Percentiles rank a stretch among this genome's conserved stretches.
Evolutionary conservation across 2,797 vertebrate species (phyloP).

Genomic region (Muraenolepis orangiensis): DNA sequence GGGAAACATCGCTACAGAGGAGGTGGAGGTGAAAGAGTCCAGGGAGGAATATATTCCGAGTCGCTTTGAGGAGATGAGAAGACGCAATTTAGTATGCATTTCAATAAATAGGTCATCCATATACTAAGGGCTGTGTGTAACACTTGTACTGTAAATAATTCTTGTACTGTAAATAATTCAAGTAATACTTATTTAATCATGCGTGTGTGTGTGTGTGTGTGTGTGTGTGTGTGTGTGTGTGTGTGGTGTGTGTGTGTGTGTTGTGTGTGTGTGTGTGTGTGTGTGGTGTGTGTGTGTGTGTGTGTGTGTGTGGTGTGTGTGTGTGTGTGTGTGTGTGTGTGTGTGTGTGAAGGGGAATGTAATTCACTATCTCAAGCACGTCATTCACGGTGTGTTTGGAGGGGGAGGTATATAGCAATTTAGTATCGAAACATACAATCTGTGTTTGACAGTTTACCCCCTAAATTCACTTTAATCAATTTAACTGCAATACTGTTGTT

Average conservation of each 20-base stretch:
- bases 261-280: neutral
- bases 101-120: neutral
- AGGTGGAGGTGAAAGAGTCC: neutral
- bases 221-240: no score
- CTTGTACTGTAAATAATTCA: neutral
- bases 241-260: neutral
- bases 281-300: neutral
- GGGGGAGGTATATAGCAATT: neutral
- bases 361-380: neutral
- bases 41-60: neutral
- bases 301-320: neutral
- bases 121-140: neutral
- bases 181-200: neutral
- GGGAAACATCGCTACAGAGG: neutral
- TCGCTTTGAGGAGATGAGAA: neutral
- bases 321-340: neutral
- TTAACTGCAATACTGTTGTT: neutral
- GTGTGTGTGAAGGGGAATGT: neutral
- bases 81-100: neutral
- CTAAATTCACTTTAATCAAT: neutral
- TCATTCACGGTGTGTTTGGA: neutral
- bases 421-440: neutral
- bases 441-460: neutral
- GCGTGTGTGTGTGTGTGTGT: neutral
- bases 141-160: neutral